Base-by-base conservation (phyloP, 2,888 invertebrate genomes). In the Scaptomyza polygonia region DNA sequence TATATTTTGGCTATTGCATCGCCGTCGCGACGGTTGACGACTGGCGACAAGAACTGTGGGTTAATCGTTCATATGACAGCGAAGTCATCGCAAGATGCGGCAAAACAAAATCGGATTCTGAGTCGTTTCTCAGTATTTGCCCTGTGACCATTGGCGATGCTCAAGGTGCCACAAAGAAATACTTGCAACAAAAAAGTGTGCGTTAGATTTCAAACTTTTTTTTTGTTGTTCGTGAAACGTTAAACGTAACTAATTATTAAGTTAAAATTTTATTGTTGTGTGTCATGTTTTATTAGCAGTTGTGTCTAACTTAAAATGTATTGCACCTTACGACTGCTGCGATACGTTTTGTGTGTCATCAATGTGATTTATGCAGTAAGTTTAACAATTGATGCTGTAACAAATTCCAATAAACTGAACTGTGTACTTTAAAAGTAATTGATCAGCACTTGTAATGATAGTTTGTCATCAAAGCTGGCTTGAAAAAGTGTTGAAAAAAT, bases 331-430 rank as follows among this genome's bases (percentile, higher is more conserved):
- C 79, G 82, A 29, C 68, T 77, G 44, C 71, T 88, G 42, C 76
- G 80, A 68, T 76, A 81, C 57, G 63, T 78, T 49, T 65, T 89
- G 56, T 83, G 79, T 72, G 63, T 77, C 51, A 75, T 88, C 59
- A 89, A 82, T 70, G 36, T 83, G 40, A 67, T 88, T 53, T 79
- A 75, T 67, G 82, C 81, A 69, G 88, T 88, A 71, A 88, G 87
- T 82, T 48, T n/a, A 9, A 44, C 44, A 45, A 34, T 27, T 5
- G 9, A 21, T 6, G 43, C 29, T 39, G 34, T 16, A 30, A 36
- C 32, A 12, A 47, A 39, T 59, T n/a, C 5, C 16, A 3, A 59
- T n/a, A 59, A 59, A 21, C 9, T 30, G 5, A 29, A 25, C n/a
- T n/a, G 32, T 21, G 48, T 32, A 9, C 14, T n/a, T 14, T 3